phyloP scores from a whole-genome alignment of 2,888 invertebrate species.

The Leptinotarsa haldemani region DNA sequence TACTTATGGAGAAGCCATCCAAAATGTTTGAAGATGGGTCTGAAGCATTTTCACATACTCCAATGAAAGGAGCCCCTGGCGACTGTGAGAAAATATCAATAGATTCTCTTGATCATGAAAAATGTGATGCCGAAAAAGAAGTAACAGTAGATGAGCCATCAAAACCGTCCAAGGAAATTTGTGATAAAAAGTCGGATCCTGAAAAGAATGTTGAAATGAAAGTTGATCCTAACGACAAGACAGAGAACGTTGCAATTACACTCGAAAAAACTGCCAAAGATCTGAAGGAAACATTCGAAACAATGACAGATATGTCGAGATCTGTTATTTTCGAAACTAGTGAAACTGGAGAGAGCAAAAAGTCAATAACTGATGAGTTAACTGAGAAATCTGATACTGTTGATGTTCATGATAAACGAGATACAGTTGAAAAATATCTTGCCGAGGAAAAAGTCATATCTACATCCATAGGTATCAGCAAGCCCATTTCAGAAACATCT shows the following conservation, averaged over 20 bases:
- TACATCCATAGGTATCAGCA: too few species aligned
- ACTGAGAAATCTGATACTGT: constrained; percentile 7
- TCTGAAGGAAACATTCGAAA: constrained; percentile 31
- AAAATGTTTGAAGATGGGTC: too few species aligned
- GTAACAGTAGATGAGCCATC: background rate
- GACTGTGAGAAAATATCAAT: background rate
- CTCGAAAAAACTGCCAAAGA: constrained; percentile 30
- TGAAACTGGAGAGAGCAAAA: constrained; percentile 19
- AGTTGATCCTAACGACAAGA: background rate
- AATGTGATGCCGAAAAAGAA: background rate
- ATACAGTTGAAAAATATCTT: too few species aligned
- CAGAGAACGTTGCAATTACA: constrained; percentile 12
- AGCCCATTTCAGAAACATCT: too few species aligned
- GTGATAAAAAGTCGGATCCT: background rate
- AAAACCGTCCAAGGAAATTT: background rate
- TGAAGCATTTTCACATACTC: too few species aligned
- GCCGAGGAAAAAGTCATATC: too few species aligned
- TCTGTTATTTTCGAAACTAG: constrained; percentile 23
- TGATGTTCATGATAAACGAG: background rate
- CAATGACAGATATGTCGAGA: constrained; percentile 29
- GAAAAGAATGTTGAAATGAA: background rate
- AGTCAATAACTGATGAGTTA: background rate
- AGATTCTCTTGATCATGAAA: background rate
- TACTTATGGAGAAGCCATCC: too few species aligned
- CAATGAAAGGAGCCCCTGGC: too few species aligned